Evolutionary conservation across 2,888 invertebrate genomes (phyloP).

Genomic region (Hylaea fasciaria): DNA sequence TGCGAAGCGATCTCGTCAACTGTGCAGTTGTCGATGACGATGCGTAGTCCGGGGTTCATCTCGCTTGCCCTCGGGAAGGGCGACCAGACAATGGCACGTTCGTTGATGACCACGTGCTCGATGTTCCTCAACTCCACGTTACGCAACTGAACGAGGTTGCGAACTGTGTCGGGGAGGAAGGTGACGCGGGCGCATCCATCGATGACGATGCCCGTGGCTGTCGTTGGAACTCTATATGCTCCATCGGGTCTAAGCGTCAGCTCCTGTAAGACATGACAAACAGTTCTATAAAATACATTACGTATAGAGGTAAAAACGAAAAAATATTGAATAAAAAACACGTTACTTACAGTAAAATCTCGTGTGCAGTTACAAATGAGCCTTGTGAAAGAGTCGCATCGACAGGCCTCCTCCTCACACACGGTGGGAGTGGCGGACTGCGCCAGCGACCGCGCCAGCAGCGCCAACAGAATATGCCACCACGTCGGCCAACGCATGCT

Average conservation of each 20-base stretch:
- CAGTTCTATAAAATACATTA: neutral
- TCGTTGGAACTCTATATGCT: conserved; percentile 79
- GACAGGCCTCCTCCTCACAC: conserved; percentile 84
- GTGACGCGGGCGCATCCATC: conserved; percentile 87
- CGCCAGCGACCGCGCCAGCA: conserved; percentile 58
- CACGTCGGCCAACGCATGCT: conserved; percentile 72
- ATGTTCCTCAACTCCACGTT: conserved; percentile 87
- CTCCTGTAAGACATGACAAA: conserved; percentile 70
- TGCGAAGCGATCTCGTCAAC: conserved; percentile 84
- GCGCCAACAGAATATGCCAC: conserved; percentile 66
- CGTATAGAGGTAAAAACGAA: neutral
- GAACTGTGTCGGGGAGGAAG: conserved; percentile 85
- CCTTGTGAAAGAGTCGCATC: conserved; percentile 83
- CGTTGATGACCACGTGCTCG: conserved; percentile 85
- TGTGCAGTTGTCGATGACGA: conserved; percentile 78
- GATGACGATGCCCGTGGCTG: conserved; percentile 86
- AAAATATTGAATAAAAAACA: neutral
- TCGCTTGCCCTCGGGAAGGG: conserved; percentile 85
- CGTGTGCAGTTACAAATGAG: conserved; percentile 84
- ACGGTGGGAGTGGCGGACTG: conserved; percentile 67
- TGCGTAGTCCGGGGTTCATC: conserved; percentile 86
- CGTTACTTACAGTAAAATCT: conserved; percentile 70
- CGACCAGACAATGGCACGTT: conserved; percentile 86
- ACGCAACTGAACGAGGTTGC: conserved; percentile 86
- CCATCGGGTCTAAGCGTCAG: conserved; percentile 85